Conservation (phyloP, 1,140 invertebrate species). For the Zaprionus ornatus region DNA sequence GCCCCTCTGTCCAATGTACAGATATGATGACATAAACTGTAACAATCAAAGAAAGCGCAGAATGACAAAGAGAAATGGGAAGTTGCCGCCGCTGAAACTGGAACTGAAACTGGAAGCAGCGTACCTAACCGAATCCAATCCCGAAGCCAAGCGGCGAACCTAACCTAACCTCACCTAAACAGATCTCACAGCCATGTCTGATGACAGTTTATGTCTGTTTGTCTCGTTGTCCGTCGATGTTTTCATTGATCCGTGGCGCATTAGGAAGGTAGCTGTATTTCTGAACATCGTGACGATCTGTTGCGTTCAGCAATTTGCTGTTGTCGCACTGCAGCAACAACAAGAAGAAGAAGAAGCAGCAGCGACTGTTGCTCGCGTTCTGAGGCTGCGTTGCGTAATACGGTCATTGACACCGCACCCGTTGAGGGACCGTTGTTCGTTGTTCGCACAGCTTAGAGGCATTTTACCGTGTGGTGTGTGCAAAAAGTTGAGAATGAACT, state of each 20-base stretch:
- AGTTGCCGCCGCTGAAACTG: slow-evolving; percentile 59
- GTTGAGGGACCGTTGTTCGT: slow-evolving; percentile 44
- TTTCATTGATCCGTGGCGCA: slow-evolving; percentile 53
- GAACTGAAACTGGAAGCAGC: slow-evolving; percentile 16
- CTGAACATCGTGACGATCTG: slow-evolving; percentile 60
- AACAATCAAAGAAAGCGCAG: slow-evolving; percentile 77
- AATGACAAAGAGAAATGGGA: slow-evolving; percentile 34
- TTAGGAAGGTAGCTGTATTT: slow-evolving; percentile 32
- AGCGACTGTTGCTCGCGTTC: slow-evolving; percentile 21
- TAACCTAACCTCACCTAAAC: background rate
- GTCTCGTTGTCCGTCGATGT: slow-evolving; percentile 4
- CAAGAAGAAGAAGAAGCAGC: background rate
- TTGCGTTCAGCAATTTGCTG: slow-evolving; percentile 61
- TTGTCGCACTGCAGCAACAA: slow-evolving; percentile 47
- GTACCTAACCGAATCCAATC: background rate
- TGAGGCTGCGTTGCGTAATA: slow-evolving; percentile 76
- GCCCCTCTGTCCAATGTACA: slow-evolving; percentile 56
- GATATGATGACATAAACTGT: slow-evolving; percentile 80
- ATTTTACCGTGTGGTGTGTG: slow-evolving; percentile 35
- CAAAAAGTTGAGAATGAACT: background rate
- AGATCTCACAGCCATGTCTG: background rate
- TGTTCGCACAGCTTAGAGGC: slow-evolving; percentile 33
- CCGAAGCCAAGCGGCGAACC: background rate
- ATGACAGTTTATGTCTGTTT: background rate
- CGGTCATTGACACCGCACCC: slow-evolving; percentile 70